A percentile compares a stretch with the other conserved stretches of the same genome.
Evolutionary conservation across 2,113 vertebrate genomes (phyloP).

Genomic region (Pan paniscus): DNA sequence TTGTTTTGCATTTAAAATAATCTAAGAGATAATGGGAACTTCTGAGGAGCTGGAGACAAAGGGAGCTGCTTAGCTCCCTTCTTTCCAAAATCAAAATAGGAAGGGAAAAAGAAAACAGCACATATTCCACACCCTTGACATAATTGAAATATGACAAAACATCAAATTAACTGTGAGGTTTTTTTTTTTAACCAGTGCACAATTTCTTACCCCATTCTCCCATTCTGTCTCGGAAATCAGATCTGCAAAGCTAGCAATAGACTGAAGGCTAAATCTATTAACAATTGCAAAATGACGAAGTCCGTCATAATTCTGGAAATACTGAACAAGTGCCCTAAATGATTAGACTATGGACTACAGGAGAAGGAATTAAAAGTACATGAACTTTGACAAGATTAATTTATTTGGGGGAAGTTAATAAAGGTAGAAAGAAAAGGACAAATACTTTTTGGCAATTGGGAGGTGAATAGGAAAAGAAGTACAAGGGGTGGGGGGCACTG

Average conservation of each 20-base stretch:
- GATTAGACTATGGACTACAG: fast-evolving
- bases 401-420: neutral
- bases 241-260: neutral
- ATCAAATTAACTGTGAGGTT: neutral
- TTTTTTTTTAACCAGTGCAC: neutral
- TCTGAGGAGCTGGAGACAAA: neutral
- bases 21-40: neutral
- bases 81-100: neutral
- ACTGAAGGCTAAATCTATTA: neutral
- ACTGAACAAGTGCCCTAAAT: fast-evolving
- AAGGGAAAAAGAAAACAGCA: neutral
- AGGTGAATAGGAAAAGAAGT: neutral
- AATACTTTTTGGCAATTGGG: neutral
- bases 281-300: neutral
- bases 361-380: neutral
- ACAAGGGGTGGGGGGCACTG: fast-evolving
- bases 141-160: neutral
- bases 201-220: neutral
- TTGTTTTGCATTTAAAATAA: neutral
- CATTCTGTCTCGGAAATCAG: fast-evolving
- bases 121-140: neutral
- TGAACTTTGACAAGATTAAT: neutral
- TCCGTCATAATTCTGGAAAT: neutral
- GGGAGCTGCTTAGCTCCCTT: fast-evolving
- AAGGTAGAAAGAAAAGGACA: neutral